phyloP scores from a whole-genome alignment of 2,888 invertebrate genomes.

The Eugnorisma glareosa region DNA sequence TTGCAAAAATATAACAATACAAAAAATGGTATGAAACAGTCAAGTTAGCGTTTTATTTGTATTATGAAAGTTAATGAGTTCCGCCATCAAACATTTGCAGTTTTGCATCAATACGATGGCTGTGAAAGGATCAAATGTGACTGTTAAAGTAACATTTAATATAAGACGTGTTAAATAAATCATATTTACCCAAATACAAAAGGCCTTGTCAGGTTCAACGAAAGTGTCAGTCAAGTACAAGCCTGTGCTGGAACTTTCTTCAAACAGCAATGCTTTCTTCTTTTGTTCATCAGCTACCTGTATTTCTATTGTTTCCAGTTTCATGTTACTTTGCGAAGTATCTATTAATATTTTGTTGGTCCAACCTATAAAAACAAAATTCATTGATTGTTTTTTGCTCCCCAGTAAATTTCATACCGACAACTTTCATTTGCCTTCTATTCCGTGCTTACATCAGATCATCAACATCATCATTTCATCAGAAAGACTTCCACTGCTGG shows the following conservation, averaged over 20 bases:
- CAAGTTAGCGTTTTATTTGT: not conserved
- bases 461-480: too few species aligned
- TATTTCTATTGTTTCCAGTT: slow-evolving; percentile 70
- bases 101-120: too few species aligned
- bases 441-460: not conserved
- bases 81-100: not conserved
- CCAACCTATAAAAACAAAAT: slow-evolving; percentile 66
- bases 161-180: slow-evolving; percentile 1
- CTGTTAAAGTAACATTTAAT: not conserved
- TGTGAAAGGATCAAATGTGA: too few species aligned
- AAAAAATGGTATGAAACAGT: not conserved
- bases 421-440: not conserved
- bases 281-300: slow-evolving; percentile 65
- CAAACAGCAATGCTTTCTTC: slow-evolving; percentile 63
- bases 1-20: not conserved
- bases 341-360: slow-evolving; percentile 73
- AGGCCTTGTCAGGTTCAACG: slow-evolving; percentile 70
- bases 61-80: not conserved
- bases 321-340: slow-evolving; percentile 61
- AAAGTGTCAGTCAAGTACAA: slow-evolving; percentile 70
- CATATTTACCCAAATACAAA: slow-evolving; percentile 76
- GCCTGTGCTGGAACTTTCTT: slow-evolving; percentile 59
- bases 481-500: too few species aligned
- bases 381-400: not conserved
- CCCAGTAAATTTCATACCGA: not conserved